These are phyloP conservation scores for Chaunax sp. DNA, from an alignment of 2,797 vertebrate genomes.

Conservation along the genomic window DNA sequence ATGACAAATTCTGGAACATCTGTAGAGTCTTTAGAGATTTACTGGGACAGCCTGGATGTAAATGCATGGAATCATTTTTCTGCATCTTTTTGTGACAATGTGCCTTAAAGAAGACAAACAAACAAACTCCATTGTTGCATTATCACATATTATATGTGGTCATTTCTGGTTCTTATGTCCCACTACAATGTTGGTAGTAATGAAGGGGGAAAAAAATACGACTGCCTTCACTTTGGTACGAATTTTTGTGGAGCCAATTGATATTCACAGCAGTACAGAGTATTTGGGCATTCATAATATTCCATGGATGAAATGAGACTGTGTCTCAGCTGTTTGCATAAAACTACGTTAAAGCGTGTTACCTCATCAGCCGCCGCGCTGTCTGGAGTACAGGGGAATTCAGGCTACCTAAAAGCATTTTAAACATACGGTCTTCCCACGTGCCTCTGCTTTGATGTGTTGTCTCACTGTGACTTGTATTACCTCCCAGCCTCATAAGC, in stretches of 20 bases:
- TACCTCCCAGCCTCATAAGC: slow-evolving; percentile 34
- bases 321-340: slow-evolving; percentile 59
- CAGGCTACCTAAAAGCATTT: slow-evolving; percentile 47
- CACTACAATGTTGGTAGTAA: background rate
- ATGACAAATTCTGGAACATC: no score
- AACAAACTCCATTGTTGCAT: no score
- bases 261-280: slow-evolving; percentile 38
- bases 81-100: no score
- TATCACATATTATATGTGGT: no score
- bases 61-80: no score
- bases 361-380: slow-evolving; percentile 54
- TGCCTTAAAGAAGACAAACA: no score
- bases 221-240: background rate
- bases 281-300: slow-evolving; percentile 43
- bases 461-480: slow-evolving; percentile 46
- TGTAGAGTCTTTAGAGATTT: no score
- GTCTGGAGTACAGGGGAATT: slow-evolving; percentile 19
- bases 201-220: slow-evolving; percentile 1
- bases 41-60: no score
- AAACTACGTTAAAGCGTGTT: slow-evolving; percentile 41
- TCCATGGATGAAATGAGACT: slow-evolving; percentile 24
- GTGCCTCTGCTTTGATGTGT: slow-evolving; percentile 51
- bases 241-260: slow-evolving; percentile 10
- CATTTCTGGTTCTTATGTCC: background rate
- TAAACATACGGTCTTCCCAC: slow-evolving; percentile 39